Evolutionary conservation across 2,888 invertebrate species (phyloP).

Genomic region (Rotaria macrura): DNA sequence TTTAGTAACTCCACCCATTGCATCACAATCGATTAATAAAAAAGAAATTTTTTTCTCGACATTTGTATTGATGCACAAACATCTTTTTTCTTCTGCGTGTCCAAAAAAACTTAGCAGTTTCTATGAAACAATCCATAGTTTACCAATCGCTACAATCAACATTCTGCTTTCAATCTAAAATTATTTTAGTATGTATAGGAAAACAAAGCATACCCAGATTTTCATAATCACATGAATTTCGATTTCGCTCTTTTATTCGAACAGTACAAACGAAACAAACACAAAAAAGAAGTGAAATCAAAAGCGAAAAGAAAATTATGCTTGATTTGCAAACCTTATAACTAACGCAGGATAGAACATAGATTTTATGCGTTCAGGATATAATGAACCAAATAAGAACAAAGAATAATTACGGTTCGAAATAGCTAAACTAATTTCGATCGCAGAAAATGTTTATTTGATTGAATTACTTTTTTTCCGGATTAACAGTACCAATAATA

Average conservation of each 20-base stretch:
- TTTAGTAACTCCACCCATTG: too few relatives aligned
- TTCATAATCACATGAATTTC: neutral
- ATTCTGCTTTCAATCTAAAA: neutral
- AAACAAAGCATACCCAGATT: neutral
- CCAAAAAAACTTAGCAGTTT: neutral
- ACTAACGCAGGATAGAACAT: neutral
- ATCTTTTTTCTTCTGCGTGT: neutral
- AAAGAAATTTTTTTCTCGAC: too few relatives aligned
- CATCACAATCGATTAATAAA: too few relatives aligned
- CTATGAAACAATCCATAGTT: neutral
- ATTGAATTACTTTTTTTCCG: neutral
- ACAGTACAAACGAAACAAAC: neutral
- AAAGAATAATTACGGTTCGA: neutral
- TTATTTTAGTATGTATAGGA: neutral
- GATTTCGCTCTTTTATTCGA: neutral
- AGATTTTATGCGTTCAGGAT: neutral
- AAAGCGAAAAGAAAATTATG: too few relatives aligned
- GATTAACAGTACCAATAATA: constrained; percentile 64
- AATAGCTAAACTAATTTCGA: neutral
- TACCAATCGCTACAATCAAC: neutral
- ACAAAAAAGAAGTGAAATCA: neutral
- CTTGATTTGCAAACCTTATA: neutral
- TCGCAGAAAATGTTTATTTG: neutral
- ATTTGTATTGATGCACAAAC: neutral
- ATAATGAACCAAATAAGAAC: too few relatives aligned